A percentile compares a stretch with the other conserved stretches of the same genome.
These are phyloP conservation scores for Cephonodes hylas DNA, from an alignment of 2,888 invertebrate genomes.

Conservation along the genomic window DNA sequence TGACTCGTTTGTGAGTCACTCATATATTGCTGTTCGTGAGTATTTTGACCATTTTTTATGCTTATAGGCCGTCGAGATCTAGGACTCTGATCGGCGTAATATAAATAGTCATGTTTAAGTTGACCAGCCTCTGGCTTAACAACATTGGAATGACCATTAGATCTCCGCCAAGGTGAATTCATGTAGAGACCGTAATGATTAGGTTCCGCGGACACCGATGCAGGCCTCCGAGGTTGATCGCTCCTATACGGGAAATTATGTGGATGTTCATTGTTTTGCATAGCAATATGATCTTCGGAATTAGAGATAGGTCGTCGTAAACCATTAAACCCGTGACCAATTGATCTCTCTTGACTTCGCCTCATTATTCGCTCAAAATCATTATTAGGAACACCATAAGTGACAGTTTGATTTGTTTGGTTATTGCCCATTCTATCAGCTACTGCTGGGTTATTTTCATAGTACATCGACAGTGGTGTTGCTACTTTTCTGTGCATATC, in stretches of 20 bases:
- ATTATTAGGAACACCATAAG: constrained; percentile 71
- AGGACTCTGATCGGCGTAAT: constrained; percentile 87
- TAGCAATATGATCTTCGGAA: constrained; percentile 77
- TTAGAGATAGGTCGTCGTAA: constrained; percentile 73
- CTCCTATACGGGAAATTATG: constrained; percentile 53
- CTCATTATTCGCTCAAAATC: constrained; percentile 76
- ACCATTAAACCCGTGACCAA: constrained; percentile 70
- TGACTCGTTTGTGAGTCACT: constrained; percentile 75
- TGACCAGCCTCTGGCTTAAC: constrained; percentile 68
- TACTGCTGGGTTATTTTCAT: constrained; percentile 64
- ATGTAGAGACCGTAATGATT: constrained; percentile 69
- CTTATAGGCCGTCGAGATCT: constrained; percentile 87
- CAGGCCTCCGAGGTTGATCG: constrained; percentile 72
- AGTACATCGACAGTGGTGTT: constrained; percentile 75
- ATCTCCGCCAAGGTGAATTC: constrained; percentile 70
- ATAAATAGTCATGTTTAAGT: constrained; percentile 80
- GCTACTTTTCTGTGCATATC: constrained; percentile 84
- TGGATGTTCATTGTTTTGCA: constrained; percentile 72
- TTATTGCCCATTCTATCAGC: constrained; percentile 54
- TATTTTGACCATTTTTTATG: constrained; percentile 78
- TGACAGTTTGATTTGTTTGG: constrained; percentile 49
- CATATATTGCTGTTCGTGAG: constrained; percentile 69
- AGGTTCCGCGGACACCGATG: constrained; percentile 76
- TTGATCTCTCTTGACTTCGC: constrained; percentile 69
- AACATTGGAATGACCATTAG: constrained; percentile 48